Base-by-base conservation (phyloP, 2,797 vertebrate genomes). In the Acridotheres tristis region DNA sequence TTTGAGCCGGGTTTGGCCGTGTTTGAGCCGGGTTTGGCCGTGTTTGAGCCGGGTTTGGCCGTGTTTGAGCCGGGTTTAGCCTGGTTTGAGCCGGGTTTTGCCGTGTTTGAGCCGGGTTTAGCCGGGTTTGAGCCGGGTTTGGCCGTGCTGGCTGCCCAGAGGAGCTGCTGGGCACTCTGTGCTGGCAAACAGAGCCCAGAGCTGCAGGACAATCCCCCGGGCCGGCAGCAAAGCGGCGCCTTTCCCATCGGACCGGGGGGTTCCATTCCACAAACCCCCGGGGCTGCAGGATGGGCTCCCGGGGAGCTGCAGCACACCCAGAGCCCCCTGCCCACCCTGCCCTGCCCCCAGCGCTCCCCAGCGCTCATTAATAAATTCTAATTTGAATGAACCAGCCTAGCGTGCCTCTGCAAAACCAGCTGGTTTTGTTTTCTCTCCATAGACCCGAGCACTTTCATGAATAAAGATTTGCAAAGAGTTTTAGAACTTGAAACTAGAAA, bases 381-480 rank as follows among this genome's bases (percentile, higher is more conserved):
- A 93, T 90, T 81, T 68, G 75, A 77, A 95, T 84, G 86, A 93
- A 57, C 54, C 88, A 94, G 80, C 80, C 90, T 42, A 40, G 80
- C 21, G 0, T 48, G 54, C 77, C 72, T 3, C 22, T 47, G 11
- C 80, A 50, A 42, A 93, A 75, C 20, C 90, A 88, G 93, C 83
- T 96, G 94, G 58, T 15, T 94, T 92, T 93, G 92, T 94, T 92
- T 96, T 54, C 83, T 66, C 95, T 96, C 96, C 18, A 0, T 3
- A 90, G 95, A 90, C 92, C 69, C 13, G 42, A 90, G 92, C 54
- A 20, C 53, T 57, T 78, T 43, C 30, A 96, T 92, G 80, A 93
- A 94, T 95, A 95, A 93, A 96, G 85, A 95, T 92, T 71, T 61
- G 58, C 43, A 43, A 84, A 78, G 83, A 86, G 72, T 73, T 93